Evolutionary conservation across 1,140 invertebrate genomes (phyloP).

Genomic region (Drosophila truncata): DNA sequence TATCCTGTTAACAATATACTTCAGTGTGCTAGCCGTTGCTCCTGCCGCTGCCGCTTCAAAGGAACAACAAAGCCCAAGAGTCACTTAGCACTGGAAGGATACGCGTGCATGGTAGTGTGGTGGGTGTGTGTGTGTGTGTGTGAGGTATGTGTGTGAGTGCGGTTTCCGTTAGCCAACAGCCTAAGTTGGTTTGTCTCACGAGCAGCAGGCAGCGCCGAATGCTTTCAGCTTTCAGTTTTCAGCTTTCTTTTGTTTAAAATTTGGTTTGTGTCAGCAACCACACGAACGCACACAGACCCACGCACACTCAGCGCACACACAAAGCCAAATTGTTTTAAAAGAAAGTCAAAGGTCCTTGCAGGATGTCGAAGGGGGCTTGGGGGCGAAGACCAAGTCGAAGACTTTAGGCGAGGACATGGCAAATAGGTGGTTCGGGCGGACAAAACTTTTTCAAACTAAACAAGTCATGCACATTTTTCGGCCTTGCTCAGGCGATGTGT

Average conservation of each 20-base stretch:
- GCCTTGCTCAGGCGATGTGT: conserved; percentile 21
- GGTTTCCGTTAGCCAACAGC: conserved; percentile 83
- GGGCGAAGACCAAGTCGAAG: conserved; percentile 8
- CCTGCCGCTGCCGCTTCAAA: conserved; percentile 61
- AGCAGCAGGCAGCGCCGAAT: conserved; percentile 58
- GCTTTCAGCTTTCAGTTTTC: conserved; percentile 47
- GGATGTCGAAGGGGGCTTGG: conserved; percentile 46
- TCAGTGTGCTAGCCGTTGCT: conserved; percentile 54
- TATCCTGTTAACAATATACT: conserved; percentile 84
- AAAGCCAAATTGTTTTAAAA: conserved; percentile 82
- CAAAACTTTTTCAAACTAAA: conserved; percentile 79
- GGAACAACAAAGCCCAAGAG: conserved; percentile 79
- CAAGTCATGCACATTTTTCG: conserved; percentile 76
- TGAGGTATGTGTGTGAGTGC: conserved; percentile 64
- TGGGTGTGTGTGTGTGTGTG: conserved; percentile 20
- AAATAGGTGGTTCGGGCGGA: conserved; percentile 54
- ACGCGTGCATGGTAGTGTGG: conserved; percentile 41
- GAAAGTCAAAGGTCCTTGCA: conserved; percentile 78
- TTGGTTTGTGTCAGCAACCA: conserved; percentile 82
- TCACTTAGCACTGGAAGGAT: conserved; percentile 70
- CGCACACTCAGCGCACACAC: conserved; percentile 46
- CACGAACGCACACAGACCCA: conserved; percentile 67
- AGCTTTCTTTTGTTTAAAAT: conserved; percentile 84
- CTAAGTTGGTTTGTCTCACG: conserved; percentile 73
- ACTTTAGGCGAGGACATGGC: conserved; percentile 30